A percentile compares a stretch with the other conserved stretches of the same genome.
Evolutionary conservation across 64 coral and sea anemone genomes (phyloP).

Genomic region (Astreopora myriophthalma): DNA sequence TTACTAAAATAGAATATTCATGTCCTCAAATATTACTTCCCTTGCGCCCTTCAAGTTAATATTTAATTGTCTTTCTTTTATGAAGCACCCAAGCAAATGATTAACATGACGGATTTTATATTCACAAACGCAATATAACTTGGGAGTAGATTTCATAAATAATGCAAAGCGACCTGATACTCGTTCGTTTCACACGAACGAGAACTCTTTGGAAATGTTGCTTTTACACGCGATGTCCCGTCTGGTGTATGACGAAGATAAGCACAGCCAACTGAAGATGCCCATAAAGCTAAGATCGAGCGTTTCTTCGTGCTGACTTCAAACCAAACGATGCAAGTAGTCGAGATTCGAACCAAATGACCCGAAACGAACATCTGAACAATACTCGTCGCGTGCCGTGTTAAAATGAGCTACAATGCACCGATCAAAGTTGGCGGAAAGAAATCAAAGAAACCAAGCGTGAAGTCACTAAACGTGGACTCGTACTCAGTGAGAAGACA

Average conservation of each 20-base stretch:
- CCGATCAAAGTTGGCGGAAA: neutral
- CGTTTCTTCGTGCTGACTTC: neutral
- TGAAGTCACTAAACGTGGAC: neutral
- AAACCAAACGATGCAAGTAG: neutral
- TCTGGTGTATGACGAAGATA: neutral
- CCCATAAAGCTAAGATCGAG: neutral
- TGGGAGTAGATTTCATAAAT: constrained; percentile 91
- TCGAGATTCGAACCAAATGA: constrained; percentile 16
- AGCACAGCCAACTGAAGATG: neutral
- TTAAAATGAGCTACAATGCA: neutral
- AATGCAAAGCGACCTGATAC: constrained; percentile 82
- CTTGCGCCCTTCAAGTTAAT: constrained; percentile 83
- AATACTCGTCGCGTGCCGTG: constrained; percentile 18
- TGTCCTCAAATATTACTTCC: constrained; percentile 32
- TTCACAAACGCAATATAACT: constrained; percentile 62
- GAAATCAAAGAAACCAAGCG: neutral
- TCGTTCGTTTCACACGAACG: constrained; percentile 49
- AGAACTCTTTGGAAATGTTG: neutral
- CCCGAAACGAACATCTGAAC: constrained; percentile 13
- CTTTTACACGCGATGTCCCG: neutral
- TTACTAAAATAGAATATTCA: neutral
- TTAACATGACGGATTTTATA: constrained; percentile 91
- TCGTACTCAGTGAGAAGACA: neutral
- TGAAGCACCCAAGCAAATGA: constrained; percentile 84
- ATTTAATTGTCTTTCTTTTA: constrained; percentile 92